Conservation (phyloP, 2,113 vertebrate species). For the Dipodomys spectabilis region DNA sequence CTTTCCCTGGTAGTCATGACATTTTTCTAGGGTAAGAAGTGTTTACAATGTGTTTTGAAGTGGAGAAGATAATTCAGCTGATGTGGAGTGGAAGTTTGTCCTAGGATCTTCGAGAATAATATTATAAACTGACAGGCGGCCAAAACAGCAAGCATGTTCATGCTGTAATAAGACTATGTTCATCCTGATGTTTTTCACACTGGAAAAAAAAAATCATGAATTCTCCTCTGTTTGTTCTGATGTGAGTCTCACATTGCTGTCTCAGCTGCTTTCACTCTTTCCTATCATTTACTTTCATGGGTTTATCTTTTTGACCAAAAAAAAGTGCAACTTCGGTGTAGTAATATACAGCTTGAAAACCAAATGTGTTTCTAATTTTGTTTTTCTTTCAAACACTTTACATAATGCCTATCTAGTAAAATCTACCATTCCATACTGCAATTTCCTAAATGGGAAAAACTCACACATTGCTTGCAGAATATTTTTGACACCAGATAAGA, state of each 20-base stretch:
- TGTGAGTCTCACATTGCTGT: background rate
- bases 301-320: background rate
- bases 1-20: background rate
- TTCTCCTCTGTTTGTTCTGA: conserved; percentile 3
- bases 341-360: background rate
- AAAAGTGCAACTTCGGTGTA: background rate
- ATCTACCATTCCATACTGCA: background rate
- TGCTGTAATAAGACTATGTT: background rate
- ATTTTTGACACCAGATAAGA: background rate
- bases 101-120: conserved; percentile 28
- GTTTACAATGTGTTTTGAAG: conserved; percentile 47
- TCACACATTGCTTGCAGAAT: conserved; percentile 20
- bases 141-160: conserved; percentile 39
- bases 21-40: conserved; percentile 28
- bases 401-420: background rate
- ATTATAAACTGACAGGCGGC: conserved; percentile 13
- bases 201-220: background rate
- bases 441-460: conserved; percentile 18
- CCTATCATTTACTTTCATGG: background rate
- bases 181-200: conserved; percentile 31
- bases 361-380: background rate
- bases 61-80: conserved; percentile 6
- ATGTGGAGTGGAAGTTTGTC: conserved; percentile 20
- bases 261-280: background rate
- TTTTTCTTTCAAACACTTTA: conserved; percentile 3